Evolutionary conservation across 2,888 invertebrate genomes (phyloP).

Genomic region (Tribolium freemani): DNA sequence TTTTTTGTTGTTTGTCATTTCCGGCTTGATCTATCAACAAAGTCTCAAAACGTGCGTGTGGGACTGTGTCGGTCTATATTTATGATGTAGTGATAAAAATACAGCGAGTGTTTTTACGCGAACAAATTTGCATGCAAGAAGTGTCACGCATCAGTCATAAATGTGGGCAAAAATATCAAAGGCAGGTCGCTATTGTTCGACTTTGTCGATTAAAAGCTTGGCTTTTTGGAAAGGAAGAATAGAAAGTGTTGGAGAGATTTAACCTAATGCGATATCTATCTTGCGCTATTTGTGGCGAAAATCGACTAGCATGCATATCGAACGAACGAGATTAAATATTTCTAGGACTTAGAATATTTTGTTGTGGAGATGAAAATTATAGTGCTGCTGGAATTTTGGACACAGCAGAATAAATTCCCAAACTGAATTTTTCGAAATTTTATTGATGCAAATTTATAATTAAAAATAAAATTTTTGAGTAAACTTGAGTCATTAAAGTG

Average conservation of each 20-base stretch:
- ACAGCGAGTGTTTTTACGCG: conserved; percentile 3
- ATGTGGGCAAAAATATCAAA: background rate
- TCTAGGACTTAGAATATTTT: background rate
- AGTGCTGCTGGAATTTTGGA: no score
- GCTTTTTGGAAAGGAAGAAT: background rate
- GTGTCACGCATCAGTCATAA: conserved; percentile 18
- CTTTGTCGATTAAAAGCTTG: background rate
- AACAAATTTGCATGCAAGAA: conserved; percentile 6
- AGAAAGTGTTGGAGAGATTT: background rate
- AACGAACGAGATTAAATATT: background rate
- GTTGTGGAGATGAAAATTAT: no score
- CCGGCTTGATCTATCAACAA: conserved; percentile 6
- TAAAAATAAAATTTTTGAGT: no score
- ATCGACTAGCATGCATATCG: background rate
- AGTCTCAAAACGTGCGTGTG: conserved; percentile 2
- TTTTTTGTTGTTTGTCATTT: background rate
- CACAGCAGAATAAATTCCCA: no score
- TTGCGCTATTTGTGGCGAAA: background rate
- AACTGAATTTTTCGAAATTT: no score
- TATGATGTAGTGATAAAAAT: conserved; percentile 6
- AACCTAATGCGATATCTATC: background rate
- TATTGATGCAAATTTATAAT: no score
- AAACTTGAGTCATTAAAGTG: no score
- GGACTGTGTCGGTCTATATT: background rate
- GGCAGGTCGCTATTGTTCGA: background rate